These are phyloP conservation scores for cat (Felis catus) DNA, from an alignment of 2,113 vertebrate species.

Conservation along the genomic window DNA sequence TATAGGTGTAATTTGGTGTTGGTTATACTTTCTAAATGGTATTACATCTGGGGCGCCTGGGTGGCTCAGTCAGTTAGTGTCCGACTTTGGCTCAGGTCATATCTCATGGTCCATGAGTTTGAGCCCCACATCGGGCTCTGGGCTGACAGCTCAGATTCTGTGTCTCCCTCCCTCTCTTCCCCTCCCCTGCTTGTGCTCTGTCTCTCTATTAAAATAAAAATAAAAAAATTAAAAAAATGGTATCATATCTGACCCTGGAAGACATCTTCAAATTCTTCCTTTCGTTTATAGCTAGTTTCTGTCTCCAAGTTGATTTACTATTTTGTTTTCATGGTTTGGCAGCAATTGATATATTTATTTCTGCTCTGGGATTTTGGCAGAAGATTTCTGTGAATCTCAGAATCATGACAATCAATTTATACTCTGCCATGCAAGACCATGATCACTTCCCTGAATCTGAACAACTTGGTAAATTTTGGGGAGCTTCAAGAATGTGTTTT, in stretches of 20 bases:
- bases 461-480: not conserved
- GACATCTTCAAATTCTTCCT: not conserved
- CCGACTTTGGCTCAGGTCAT: too few relatives aligned
- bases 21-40: not conserved
- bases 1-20: not conserved
- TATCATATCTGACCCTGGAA: not conserved
- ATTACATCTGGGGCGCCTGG: not conserved
- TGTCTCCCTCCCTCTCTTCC: too few relatives aligned
- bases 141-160: too few relatives aligned
- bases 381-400: slow-evolving; percentile 18
- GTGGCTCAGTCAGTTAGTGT: too few relatives aligned
- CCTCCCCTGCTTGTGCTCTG: too few relatives aligned
- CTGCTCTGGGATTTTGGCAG: not conserved
- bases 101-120: too few relatives aligned
- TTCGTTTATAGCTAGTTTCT: not conserved
- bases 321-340: slow-evolving; percentile 59
- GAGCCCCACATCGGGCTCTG: too few relatives aligned
- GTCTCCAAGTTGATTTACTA: slow-evolving; percentile 25
- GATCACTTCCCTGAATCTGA: slow-evolving; percentile 16
- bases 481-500: not conserved
- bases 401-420: not conserved
- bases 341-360: slow-evolving; percentile 36
- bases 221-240: not conserved
- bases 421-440: not conserved
- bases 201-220: too few relatives aligned